Conservation (phyloP, 1,140 invertebrate species). For the Pemphigus obesinymphae region DNA sequence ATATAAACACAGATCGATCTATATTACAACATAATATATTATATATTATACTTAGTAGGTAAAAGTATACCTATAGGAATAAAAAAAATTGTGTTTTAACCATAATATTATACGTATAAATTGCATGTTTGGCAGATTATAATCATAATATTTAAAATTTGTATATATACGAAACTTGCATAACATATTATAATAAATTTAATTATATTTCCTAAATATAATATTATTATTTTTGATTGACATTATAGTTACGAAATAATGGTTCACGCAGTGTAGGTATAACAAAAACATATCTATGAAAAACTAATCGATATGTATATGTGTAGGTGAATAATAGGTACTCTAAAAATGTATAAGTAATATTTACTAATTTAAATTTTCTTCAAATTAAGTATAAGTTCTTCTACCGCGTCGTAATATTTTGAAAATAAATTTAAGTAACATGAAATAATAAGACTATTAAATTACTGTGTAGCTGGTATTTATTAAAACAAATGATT, state of each 20-base stretch:
- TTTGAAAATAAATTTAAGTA: too few relatives aligned
- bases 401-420: too few relatives aligned
- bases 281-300: background rate
- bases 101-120: background rate
- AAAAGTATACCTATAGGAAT: background rate
- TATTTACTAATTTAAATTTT: too few relatives aligned
- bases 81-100: background rate
- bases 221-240: background rate
- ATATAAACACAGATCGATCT: background rate
- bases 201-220: background rate
- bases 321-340: background rate
- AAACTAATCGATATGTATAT: background rate
- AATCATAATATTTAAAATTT: background rate
- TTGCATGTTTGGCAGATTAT: background rate
- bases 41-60: background rate
- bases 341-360: too few relatives aligned
- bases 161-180: background rate
- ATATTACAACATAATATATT: background rate
- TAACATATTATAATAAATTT: background rate
- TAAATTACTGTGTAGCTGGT: too few relatives aligned
- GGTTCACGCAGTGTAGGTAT: background rate
- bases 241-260: background rate
- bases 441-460: too few relatives aligned
- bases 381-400: too few relatives aligned
- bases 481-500: too few relatives aligned